Conservation (phyloP, 2,113 vertebrate species). For the Myodes glareolus region DNA sequence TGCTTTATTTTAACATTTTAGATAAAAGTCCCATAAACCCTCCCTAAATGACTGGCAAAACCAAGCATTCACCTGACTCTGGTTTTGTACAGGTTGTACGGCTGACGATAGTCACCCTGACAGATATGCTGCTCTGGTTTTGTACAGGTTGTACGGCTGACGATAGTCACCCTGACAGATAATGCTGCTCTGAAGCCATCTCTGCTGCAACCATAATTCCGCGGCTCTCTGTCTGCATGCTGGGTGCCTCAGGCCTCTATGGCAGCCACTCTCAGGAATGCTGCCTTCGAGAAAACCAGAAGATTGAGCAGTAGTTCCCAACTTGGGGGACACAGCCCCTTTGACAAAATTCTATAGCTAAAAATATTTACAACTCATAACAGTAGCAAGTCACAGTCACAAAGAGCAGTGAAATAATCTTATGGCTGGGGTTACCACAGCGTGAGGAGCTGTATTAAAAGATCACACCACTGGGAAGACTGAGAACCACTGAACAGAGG, state of each 20-base stretch:
- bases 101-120: accelerated
- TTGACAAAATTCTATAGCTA: not conserved
- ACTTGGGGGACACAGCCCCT: not conserved
- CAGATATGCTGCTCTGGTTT: not conserved
- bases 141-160: accelerated
- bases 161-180: accelerated
- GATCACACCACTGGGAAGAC: not conserved
- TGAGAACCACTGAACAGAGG: not conserved
- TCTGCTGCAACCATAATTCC: not conserved
- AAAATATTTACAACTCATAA: not conserved
- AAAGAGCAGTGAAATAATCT: not conserved
- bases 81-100: accelerated
- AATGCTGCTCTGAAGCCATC: accelerated
- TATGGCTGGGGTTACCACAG: not conserved
- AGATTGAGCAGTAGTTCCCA: not conserved
- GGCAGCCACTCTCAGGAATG: not conserved
- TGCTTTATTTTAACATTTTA: not conserved
- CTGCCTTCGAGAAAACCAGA: accelerated
- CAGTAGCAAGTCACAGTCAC: not conserved
- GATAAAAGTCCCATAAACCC: not conserved
- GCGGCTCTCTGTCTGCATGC: accelerated
- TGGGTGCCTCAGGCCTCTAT: not conserved
- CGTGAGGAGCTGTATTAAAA: not conserved
- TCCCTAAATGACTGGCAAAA: not conserved
- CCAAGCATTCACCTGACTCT: not conserved